Evolutionary conservation across 2,113 vertebrate species (phyloP), one percentile per base, ranked within the genome.

Genomic region (Centropristis striata): DNA sequence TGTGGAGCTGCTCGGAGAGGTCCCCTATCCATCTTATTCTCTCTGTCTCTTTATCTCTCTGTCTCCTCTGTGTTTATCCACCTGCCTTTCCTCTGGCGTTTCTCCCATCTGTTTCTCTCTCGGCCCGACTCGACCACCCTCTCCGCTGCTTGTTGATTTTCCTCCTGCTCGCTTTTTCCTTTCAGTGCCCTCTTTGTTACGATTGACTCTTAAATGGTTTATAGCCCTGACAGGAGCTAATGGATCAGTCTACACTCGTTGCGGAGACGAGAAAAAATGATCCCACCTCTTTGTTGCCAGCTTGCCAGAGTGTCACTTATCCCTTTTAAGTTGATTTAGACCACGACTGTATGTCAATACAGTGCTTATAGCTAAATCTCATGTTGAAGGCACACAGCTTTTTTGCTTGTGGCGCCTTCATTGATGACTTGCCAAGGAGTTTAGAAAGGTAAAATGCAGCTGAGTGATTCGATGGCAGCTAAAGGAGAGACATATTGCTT

Each of bases 1-100:
- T 0, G 98, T 99, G 89, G 98, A 99, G 59, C 95, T 99, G 54
- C 96, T 99, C 0, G 98, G 98, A 55, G 98, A 99, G 97, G 98
- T 99, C 6, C 16, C n/a, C 15, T 5, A 57, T 83, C 74, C 46
- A 27, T 84, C 42, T 66, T 67, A 1, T 54, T 74, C 21, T 15
- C 9, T 46, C 1, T 28, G 20, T 70, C 1, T n/a, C 44, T 71
- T 70, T 36, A 49, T 80, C 39, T 46, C 16, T 58, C 60, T 32
- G 32, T 67, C 66, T 25, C 41, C 39, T 18, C 25, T 74, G 28
- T 83, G 47, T 72, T 72, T 57, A 63, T 74, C 66, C 71, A 60
- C 79, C 60, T 64, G 32, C 39, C 66, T 68, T 14, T 84, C 60
- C 82, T 32, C 58, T 51, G 63, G 69, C 76, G 47, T 57, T 18